Base-by-base conservation (phyloP, 2,797 vertebrate species). In the Hipposideros larvatus region DNA sequence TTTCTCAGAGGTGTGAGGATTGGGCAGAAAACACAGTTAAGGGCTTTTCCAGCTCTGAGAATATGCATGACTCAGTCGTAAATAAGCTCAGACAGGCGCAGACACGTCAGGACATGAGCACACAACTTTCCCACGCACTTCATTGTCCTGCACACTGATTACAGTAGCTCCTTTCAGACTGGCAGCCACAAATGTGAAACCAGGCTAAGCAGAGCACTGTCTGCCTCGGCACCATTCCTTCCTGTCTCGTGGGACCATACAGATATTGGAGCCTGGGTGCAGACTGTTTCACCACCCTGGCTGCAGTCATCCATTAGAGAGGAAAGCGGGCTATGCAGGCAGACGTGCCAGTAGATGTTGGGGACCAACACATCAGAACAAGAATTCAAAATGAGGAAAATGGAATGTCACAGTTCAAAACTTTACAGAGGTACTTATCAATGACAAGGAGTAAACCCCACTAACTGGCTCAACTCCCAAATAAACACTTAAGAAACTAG, bases 231-330 rank as follows among this genome's bases (percentile, higher is more conserved):
- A 0, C 63, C 94, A 79, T 6, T 37, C 89, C 82, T 77, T 92
- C 90, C 90, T 88, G 16, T 91, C 41, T 28, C 48, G 74, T 92
- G 74, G 74, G 68, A 65, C 89, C 90, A 59, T 2, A 15, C 7
- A 13, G 48, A 14, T 51, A 77, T 15, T 41, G 48, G 37, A 83
- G 71, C 37, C n/a, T 87, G 31, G 77, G 79, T 48, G 14, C 75
- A 73, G 31, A 48, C 68, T 88, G 16, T 86, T 86, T 86, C 46
- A 78, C 66, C n/a, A 37, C 61, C 48, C 51, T 87, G 66, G 46
- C 37, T 88, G 37, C 11, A 82, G 34, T 34, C 80, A 93, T 34
- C 71, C 87, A 93, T 95, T 82, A 82, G 24, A 93, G 51, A 92
- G 66, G 57, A 68, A 46, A 80, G 65, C 65, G 9, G 61, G 55